Evolutionary conservation across 2,888 invertebrate genomes (phyloP).

Genomic region (Schizaphis graminum): DNA sequence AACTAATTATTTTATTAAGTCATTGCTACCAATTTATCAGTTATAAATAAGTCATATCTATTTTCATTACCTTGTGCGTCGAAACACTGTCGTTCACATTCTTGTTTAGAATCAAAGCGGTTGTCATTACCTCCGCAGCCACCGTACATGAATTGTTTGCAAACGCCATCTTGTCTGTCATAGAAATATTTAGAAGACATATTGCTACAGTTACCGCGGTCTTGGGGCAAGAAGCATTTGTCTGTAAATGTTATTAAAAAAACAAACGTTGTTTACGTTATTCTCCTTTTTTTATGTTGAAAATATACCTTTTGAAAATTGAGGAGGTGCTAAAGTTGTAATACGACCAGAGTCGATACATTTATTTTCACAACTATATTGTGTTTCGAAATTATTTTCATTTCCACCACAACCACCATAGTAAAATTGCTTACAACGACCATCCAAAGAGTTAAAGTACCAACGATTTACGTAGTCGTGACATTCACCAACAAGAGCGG

Average conservation of each 20-base stretch:
- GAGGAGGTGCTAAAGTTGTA: conserved; percentile 36
- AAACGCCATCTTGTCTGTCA: conserved; percentile 77
- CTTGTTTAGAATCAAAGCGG: conserved; percentile 83
- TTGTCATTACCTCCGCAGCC: conserved; percentile 91
- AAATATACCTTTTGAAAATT: conserved; percentile 52
- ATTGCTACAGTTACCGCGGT: conserved; percentile 77
- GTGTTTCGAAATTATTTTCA: conserved; percentile 83
- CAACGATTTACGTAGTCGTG: conserved; percentile 81
- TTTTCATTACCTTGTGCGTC: conserved; percentile 75
- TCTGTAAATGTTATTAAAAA: conserved; percentile 72
- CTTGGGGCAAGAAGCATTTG: conserved; percentile 78
- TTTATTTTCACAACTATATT: conserved; percentile 78
- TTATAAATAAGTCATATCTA: not conserved
- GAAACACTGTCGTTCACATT: conserved; percentile 76
- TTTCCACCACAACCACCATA: conserved; percentile 95
- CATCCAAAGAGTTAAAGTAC: conserved; percentile 85
- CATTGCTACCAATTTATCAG: not conserved
- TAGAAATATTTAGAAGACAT: conserved; percentile 78
- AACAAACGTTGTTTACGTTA: not conserved
- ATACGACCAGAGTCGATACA: conserved; percentile 73
- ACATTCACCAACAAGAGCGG: conserved; percentile 84
- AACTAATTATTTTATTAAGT: not conserved
- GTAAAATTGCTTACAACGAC: conserved; percentile 84
- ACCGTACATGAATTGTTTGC: conserved; percentile 84
- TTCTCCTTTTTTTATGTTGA: not conserved